Evolutionary conservation across 2,113 vertebrate genomes (phyloP).

Genomic region (Python bivittatus): DNA sequence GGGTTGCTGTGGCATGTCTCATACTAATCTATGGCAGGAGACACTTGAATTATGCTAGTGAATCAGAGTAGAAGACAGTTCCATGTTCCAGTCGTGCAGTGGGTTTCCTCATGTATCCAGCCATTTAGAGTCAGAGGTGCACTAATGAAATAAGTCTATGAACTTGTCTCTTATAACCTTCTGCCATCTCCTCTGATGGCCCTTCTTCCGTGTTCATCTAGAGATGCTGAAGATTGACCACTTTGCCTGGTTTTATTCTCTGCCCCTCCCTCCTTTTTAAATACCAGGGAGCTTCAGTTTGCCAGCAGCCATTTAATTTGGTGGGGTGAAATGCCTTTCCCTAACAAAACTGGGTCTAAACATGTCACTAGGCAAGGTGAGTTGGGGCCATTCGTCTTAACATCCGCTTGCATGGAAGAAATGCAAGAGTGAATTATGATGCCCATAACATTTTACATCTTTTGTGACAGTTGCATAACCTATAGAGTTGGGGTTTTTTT

Average conservation of each 20-base stretch:
- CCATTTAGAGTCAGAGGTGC: neutral
- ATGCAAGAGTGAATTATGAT: conserved; percentile 1
- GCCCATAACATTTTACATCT: conserved; percentile 46
- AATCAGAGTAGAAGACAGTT: neutral
- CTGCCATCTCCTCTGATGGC: neutral
- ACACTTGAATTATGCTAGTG: neutral
- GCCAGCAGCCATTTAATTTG: neutral
- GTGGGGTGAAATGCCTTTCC: neutral
- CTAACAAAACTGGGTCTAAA: neutral
- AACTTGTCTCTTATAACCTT: too few species aligned
- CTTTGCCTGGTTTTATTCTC: neutral
- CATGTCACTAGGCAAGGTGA: conserved; percentile 37
- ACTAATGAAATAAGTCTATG: neutral
- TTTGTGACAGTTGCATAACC: conserved; percentile 61
- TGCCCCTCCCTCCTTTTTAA: too few species aligned
- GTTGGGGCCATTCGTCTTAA: neutral
- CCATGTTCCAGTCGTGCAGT: neutral
- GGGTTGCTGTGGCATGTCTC: neutral
- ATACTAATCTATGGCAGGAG: rapidly evolving
- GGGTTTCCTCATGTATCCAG: neutral
- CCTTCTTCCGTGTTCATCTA: neutral
- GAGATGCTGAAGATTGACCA: neutral
- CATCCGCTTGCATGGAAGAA: conserved; percentile 60
- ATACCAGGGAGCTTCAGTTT: neutral
- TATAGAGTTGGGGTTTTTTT: conserved; percentile 47